Conservation (phyloP, 1,140 invertebrate species). For the Caenorhabditis tropicalis region DNA sequence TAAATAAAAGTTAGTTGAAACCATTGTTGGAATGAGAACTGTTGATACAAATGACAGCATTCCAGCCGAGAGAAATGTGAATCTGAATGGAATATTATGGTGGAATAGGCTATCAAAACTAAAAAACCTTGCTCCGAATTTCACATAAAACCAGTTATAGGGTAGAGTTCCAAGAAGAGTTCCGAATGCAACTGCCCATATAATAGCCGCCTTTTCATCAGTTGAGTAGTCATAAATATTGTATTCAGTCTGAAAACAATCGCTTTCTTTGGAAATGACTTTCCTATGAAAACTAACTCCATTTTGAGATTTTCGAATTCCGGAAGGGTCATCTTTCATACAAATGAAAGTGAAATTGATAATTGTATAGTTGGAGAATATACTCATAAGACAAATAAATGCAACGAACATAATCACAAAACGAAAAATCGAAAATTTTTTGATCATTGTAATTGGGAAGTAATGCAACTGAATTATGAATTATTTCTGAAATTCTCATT, state of each 20-base stretch:
- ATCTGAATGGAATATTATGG: too few relatives aligned
- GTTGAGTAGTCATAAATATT: conserved; percentile 27
- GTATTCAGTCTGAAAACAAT: conserved; percentile 25
- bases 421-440: too few relatives aligned
- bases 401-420: conserved; percentile 31
- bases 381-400: conserved; percentile 39
- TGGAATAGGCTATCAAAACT: too few relatives aligned
- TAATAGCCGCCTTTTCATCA: conserved; percentile 5
- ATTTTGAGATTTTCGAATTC: background rate
- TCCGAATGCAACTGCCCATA: conserved; percentile 48
- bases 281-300: background rate
- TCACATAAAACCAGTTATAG: conserved; percentile 48
- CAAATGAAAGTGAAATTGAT: conserved; percentile 53
- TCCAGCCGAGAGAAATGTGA: conserved; percentile 45
- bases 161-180: conserved; percentile 47
- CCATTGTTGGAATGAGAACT: conserved; percentile 19
- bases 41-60: conserved; percentile 22
- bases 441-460: too few relatives aligned
- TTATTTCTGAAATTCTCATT: too few relatives aligned
- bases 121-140: conserved; percentile 48
- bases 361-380: conserved; percentile 46
- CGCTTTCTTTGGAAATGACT: too few relatives aligned
- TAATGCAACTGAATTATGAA: too few relatives aligned
- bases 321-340: conserved; percentile 39
- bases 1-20: background rate